These are phyloP conservation scores for Chamaea fasciata DNA, from an alignment of 2,113 vertebrate species.

Conservation along the genomic window DNA sequence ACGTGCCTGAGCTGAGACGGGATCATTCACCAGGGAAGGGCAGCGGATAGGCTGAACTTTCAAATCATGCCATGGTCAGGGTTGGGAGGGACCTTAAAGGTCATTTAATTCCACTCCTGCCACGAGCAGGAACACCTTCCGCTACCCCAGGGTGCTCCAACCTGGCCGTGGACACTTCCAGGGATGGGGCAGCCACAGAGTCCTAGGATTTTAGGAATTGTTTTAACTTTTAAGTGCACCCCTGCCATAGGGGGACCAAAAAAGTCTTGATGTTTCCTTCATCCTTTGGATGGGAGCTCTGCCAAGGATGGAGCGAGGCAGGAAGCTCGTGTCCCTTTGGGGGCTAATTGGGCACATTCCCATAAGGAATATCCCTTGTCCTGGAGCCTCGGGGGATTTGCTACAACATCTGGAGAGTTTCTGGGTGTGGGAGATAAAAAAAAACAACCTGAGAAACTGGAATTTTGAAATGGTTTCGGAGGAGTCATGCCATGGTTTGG, in stretches of 20 bases:
- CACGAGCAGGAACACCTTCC: accelerated
- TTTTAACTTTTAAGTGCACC: neutral
- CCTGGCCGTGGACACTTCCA: neutral
- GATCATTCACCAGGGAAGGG: neutral
- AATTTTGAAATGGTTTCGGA: neutral
- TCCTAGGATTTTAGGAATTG: neutral
- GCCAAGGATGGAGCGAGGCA: neutral
- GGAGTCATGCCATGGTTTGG: neutral
- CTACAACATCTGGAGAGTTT: neutral
- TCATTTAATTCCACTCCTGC: neutral
- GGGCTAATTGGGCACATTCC: neutral
- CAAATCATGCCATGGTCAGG: neutral
- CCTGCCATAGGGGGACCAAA: neutral
- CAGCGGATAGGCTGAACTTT: neutral
- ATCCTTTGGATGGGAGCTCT: neutral
- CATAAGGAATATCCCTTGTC: neutral
- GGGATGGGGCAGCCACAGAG: neutral
- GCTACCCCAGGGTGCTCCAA: accelerated
- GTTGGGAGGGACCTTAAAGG: neutral
- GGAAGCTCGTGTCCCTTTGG: neutral
- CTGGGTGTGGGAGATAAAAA: neutral
- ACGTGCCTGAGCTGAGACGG: neutral
- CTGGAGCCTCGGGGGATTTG: neutral
- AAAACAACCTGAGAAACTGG: neutral
- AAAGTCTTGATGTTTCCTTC: neutral